A percentile compares a stretch with the other conserved stretches of the same genome.
Conservation (phyloP, 1,140 invertebrate genomes). For the Bombus confusus region DNA sequence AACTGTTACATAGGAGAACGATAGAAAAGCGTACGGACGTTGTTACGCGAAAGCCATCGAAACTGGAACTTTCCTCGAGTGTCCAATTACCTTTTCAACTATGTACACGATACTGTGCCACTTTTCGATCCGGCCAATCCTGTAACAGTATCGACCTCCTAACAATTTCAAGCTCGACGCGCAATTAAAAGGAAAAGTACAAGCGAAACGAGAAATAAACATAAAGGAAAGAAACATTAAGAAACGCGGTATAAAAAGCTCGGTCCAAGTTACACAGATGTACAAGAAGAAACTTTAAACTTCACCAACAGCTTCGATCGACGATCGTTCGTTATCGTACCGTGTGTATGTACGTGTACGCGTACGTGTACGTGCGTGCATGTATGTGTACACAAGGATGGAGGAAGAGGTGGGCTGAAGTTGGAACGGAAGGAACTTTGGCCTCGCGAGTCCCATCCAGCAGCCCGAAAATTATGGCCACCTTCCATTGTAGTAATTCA, state of each 20-base stretch:
- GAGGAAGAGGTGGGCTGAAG: neutral
- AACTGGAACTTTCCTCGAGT: neutral
- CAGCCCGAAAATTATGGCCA: slow-evolving; percentile 38
- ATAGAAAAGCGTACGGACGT: neutral
- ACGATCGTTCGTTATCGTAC: slow-evolving; percentile 27
- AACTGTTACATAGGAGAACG: neutral
- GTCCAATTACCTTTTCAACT: neutral
- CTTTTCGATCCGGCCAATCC: neutral
- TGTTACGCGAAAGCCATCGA: neutral
- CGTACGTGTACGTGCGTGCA: neutral
- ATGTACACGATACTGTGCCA: neutral
- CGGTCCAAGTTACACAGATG: neutral
- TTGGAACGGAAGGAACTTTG: slow-evolving; percentile 39
- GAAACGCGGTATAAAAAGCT: neutral
- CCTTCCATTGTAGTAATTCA: slow-evolving; percentile 44
- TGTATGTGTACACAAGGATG: neutral
- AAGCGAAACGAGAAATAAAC: neutral
- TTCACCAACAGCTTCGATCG: slow-evolving; percentile 1
- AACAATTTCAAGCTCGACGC: neutral
- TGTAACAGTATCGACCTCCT: neutral
- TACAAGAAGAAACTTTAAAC: neutral
- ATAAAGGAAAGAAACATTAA: neutral
- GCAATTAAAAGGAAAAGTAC: neutral
- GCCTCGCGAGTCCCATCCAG: slow-evolving; percentile 48
- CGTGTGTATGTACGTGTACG: neutral